phyloP scores from a whole-genome alignment of 2,888 invertebrate genomes.

The Hirtodrosophila alboralis region DNA sequence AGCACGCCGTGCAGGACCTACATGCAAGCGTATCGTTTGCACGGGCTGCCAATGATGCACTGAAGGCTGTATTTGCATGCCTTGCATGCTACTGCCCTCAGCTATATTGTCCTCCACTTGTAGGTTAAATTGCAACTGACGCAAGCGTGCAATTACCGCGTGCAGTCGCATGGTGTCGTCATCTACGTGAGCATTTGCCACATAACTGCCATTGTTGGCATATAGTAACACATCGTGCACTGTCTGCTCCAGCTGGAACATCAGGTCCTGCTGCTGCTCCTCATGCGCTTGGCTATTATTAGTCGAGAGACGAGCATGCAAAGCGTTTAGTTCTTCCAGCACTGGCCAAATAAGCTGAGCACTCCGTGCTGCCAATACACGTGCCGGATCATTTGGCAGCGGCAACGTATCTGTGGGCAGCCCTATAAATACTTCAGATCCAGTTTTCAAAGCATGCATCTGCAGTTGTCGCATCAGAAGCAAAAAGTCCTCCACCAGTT shows the following conservation, averaged over 20 bases:
- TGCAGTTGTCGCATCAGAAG: constrained; percentile 62
- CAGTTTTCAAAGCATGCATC: constrained; percentile 7
- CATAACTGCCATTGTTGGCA: constrained; percentile 42
- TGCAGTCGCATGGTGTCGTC: constrained; percentile 52
- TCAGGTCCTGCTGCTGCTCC: constrained; percentile 28
- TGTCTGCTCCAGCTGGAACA: constrained; percentile 45
- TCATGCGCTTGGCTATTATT: constrained; percentile 50
- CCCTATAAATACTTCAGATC: constrained; percentile 33
- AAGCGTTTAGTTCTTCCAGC: constrained; percentile 64
- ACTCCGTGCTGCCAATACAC: constrained; percentile 74
- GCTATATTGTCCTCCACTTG: constrained; percentile 19
- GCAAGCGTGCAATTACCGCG: constrained; percentile 65
- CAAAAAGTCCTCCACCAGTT: constrained; percentile 74
- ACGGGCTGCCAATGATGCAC: constrained; percentile 25
- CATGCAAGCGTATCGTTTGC: constrained; percentile 52
- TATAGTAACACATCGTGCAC: constrained; percentile 68
- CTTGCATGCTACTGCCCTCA: constrained; percentile 5
- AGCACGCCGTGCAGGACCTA: constrained; percentile 32
- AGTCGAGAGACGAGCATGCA: constrained; percentile 46
- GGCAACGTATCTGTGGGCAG: constrained; percentile 55
- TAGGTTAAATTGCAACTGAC: constrained; percentile 57
- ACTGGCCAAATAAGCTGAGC: constrained; percentile 76
- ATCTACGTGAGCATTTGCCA: background rate
- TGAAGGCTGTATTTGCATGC: constrained; percentile 5
- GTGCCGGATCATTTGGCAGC: constrained; percentile 68